Conservation (phyloP, 2,113 vertebrate genomes). For the Hassar affinis region DNA sequence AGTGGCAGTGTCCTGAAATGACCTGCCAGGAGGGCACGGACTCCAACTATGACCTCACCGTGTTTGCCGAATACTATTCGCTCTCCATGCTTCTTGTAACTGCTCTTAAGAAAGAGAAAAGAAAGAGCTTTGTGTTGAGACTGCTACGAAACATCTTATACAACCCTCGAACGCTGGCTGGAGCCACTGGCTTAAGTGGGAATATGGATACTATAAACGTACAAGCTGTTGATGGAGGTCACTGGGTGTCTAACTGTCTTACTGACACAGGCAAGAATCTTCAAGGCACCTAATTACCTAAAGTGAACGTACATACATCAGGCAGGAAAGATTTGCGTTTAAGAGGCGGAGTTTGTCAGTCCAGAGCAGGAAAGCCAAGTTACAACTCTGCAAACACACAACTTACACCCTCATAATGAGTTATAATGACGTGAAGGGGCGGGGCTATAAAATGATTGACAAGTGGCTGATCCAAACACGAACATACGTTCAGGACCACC, state of each 20-base stretch:
- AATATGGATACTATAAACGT: slow-evolving; percentile 53
- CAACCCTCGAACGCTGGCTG: slow-evolving; percentile 29
- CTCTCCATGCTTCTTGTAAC: slow-evolving; percentile 25
- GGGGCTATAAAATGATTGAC: neutral
- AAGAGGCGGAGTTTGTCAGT: too few relatives aligned
- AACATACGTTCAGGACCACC: neutral
- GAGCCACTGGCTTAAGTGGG: slow-evolving; percentile 46
- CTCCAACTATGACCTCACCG: slow-evolving; percentile 63
- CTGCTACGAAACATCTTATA: slow-evolving; percentile 15
- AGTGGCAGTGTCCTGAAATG: slow-evolving; percentile 33
- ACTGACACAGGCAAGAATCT: neutral
- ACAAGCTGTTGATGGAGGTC: slow-evolving; percentile 8
- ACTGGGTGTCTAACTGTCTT: slow-evolving; percentile 21
- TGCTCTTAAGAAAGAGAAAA: slow-evolving; percentile 22
- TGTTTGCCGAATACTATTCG: slow-evolving; percentile 47
- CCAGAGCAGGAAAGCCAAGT: too few relatives aligned
- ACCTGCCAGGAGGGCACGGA: slow-evolving; percentile 33
- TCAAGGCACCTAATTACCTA: neutral
- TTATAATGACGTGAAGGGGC: neutral
- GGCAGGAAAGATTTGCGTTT: too few relatives aligned
- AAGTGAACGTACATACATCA: too few relatives aligned
- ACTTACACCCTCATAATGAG: too few relatives aligned
- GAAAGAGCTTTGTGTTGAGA: slow-evolving; percentile 34
- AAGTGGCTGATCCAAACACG: neutral
- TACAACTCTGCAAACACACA: neutral